Base-by-base conservation (phyloP, 2,113 vertebrate species). In the Engraulis encrasicolus region DNA sequence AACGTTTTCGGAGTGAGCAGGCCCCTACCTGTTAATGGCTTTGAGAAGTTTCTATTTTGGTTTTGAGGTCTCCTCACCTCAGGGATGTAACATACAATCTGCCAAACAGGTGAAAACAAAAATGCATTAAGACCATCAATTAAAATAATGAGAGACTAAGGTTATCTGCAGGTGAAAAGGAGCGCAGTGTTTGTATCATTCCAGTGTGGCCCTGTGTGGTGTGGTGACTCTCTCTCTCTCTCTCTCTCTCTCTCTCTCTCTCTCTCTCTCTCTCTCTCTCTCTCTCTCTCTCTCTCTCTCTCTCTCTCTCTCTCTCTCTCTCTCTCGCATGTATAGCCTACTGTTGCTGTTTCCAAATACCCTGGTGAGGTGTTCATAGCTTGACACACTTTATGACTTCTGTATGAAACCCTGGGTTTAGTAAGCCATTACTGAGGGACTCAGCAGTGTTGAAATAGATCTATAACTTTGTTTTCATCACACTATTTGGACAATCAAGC, bases 11-110 rank as follows among this genome's bases (percentile, higher is more conserved):
- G 82, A 79, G 81, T 85, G 81, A 87, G 82, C 87, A 88, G 61
- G 87, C 50, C 80, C 54, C n/a, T 81, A 79, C 89, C 12, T 90
- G 90, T 82, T 74, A 45, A 82, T 78, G 81, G 27, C 83, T 77
- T 85, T 34, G 78, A 79, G 79, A 89, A 86, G 78, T 89, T 91
- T 92, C 84, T 91, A 89, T 93, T 93, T 92, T 87, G 80, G 79
- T 83, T 78, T 52, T 52, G 80, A 87, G 78, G 86, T 88, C 82
- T 38, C 48, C 52, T 87, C 50, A 85, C 78, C 81, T 88, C 7
- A 17, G 23, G 86, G 77, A 38, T 82, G 45, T 87, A 85, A 38
- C 18, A 2, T 87, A 84, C 71, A 52, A 84, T 15, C 78, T 85
- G 83, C 78, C 85, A 87, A 83, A 86, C 27, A 86, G 86, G 78